Percentiles rank a stretch among this genome's conserved stretches.
These are phyloP conservation scores for Pseudorhiza aurosa DNA, from an alignment of 30 jellyfish, hydroid and myxozoan species.

Conservation along the genomic window DNA sequence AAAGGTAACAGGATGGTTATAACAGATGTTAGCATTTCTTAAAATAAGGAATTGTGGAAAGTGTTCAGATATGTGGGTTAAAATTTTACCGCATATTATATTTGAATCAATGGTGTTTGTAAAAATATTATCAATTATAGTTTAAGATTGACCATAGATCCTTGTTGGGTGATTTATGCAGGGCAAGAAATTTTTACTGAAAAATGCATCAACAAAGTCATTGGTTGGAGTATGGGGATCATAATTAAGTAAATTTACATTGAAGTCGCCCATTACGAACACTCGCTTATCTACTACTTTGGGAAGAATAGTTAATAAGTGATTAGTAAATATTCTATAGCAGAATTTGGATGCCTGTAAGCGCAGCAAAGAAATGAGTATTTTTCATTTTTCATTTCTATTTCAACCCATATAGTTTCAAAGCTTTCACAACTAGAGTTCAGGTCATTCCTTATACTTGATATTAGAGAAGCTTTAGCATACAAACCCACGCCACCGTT, in stretches of 20 bases:
- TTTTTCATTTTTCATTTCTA: slow-evolving; percentile 1
- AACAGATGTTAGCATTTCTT: slow-evolving; percentile 23
- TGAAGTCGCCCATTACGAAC: slow-evolving; percentile 2
- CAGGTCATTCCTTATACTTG: neutral
- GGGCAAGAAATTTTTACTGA: slow-evolving; percentile 3
- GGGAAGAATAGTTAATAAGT: neutral
- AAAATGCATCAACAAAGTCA: neutral
- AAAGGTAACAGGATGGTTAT: slow-evolving; percentile 1
- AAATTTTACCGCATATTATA: slow-evolving; percentile 7
- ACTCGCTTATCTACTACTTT: slow-evolving; percentile 4
- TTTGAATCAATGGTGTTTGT: slow-evolving; percentile 6
- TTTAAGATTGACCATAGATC: slow-evolving; percentile 9
- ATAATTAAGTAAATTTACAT: slow-evolving; percentile 1
- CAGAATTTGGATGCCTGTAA: slow-evolving; percentile 46
- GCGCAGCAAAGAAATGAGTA: slow-evolving; percentile 13
- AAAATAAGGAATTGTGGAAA: slow-evolving; percentile 35
- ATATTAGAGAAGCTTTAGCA: neutral
- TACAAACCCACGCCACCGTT: slow-evolving; percentile 34
- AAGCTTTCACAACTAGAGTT: neutral
- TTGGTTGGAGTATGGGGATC: slow-evolving; percentile 32
- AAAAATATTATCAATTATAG: slow-evolving; percentile 23
- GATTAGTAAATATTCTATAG: slow-evolving; percentile 12
- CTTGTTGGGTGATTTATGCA: slow-evolving; percentile 24
- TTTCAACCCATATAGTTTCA: slow-evolving; percentile 1
- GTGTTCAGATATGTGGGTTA: slow-evolving; percentile 15